Conservation (phyloP, 1,140 invertebrate genomes). For the Aphelenchoides besseyi region DNA sequence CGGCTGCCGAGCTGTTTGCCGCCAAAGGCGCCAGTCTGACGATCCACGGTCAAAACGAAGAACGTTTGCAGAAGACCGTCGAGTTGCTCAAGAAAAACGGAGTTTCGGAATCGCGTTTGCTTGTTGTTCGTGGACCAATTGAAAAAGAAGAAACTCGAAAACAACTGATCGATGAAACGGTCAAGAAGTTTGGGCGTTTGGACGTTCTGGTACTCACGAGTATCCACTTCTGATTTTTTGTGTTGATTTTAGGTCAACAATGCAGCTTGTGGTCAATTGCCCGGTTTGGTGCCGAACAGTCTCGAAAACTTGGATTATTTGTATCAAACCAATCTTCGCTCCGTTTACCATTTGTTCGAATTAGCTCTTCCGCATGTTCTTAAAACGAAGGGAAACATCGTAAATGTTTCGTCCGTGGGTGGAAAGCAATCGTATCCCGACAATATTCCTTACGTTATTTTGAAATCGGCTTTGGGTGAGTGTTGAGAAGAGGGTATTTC, state of each 20-base stretch:
- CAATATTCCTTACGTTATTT: conserved; percentile 8
- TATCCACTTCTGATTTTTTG: too few species aligned
- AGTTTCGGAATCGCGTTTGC: not conserved
- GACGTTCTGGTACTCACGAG: conserved; percentile 9
- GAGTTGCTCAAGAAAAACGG: conserved; percentile 3
- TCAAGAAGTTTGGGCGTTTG: conserved; percentile 17
- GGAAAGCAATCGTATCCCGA: not conserved
- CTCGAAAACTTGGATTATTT: not conserved
- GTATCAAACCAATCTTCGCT: not conserved
- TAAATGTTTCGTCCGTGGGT: conserved; percentile 18
- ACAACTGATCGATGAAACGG: conserved; percentile 4
- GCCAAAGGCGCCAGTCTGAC: conserved; percentile 31
- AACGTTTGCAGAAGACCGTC: conserved; percentile 22
- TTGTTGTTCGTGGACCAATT: not conserved
- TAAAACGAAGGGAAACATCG: conserved; percentile 30
- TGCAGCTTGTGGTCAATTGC: not conserved
- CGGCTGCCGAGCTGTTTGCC: conserved; percentile 32
- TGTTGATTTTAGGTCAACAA: not conserved
- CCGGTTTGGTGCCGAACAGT: not conserved
- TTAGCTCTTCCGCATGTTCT: conserved; percentile 23
- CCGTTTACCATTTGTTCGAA: conserved; percentile 16
- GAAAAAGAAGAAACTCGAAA: not conserved
- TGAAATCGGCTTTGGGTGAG: conserved; percentile 1
- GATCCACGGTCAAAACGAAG: conserved; percentile 36
- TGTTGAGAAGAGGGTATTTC: not conserved